Base-by-base conservation (phyloP, 2,888 invertebrate species). In the Drosophila helvetica region DNA sequence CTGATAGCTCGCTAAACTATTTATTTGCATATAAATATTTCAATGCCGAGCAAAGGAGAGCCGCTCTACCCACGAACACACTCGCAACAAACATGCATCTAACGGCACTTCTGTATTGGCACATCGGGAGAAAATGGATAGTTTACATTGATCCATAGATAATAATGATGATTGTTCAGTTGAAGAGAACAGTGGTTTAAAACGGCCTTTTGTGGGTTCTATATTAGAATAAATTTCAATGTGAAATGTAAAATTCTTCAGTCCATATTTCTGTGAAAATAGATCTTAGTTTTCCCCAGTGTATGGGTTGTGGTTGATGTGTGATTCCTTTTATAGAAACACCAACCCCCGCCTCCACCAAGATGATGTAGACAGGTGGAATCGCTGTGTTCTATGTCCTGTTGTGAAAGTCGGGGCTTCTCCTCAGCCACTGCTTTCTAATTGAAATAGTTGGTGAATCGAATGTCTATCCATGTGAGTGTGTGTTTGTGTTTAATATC, bases 21-120 rank as follows among this genome's bases (percentile, higher is more conserved):
- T 88, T 85, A 85, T 85, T 85, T 84, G 83, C 84, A 84, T 84
- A 84, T 86, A 84, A 88, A 84, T 88, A 84, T 87, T 87, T 86
- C 79, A 83, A 74, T 75, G 69, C 50, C 33, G 18, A 52, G 64
- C 60, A 60, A 54, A 65, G 64, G 67, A 50, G 47, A 57, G 56
- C 61, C 55, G 65, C 69, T 48, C 43, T 43, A 64, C 67, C 64
- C 71, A 61, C 71, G 54, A 55, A 54, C 45, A 45, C 25, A 8
- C 25, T 25, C 25, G 25, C 25, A 22, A 22, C 22, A 22, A 5
- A 22, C 22, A 22, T 52, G 61, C 54, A 55, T 50, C 52, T 58
- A 57, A 54, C 27, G 70, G 63, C 53, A 43, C 61, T 71, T 71
- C 63, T 72, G 54, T 45, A 45, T 57, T 55, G 71, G 42, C 38